Evolutionary conservation across 2,797 vertebrate genomes (phyloP), one percentile per base, ranked within the genome.

Genomic region (Cottoperca gobio): DNA sequence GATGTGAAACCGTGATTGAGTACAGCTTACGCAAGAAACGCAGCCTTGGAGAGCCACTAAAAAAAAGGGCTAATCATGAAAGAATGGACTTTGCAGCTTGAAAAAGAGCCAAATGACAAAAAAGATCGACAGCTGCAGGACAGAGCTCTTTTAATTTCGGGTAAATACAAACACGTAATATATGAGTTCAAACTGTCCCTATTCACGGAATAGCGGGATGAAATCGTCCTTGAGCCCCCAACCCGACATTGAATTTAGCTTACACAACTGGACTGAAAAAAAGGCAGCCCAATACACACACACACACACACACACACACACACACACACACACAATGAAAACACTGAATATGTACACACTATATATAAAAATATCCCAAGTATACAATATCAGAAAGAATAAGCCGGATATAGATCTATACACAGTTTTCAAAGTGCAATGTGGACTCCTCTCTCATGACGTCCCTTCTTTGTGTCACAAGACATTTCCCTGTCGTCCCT

Each of bases 171-270:
- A 66, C 33, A 64, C 0, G 2, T 49, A n/a, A 13, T 12, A 58
- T 12, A 35, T 67, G 31, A 64, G 57, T 37, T 55, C 17, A 57
- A 40, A 81, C 58, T 39, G 49, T 82, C 73, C 45, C 89, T 76
- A 83, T 93, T 92, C 89, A 91, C 84, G 88, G 89, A 93, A 89
- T 82, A 89, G 90, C 3, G 1, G 43, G 17, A 46, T 46, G 39
- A 70, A 70, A 43, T 12, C 10, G 17, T 83, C 75, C 74, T 63
- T 50, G 63, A 88, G 73, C 79, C 86, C 53, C 68, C 71, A 76
- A 79, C 33, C 53, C 46, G 68, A 62, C 42, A 21, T 2, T 76
- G 26, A 76, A 70, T 57, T 33, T 64, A 87, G 67, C 89, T 86
- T 87, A 85, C 60, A 77, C 31, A 64, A 76, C 72, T 62, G 68